Percentiles rank a stretch among this genome's conserved stretches.
These are phyloP conservation scores for Calephelis perditalis DNA, from an alignment of 2,888 invertebrate genomes.

Conservation along the genomic window DNA sequence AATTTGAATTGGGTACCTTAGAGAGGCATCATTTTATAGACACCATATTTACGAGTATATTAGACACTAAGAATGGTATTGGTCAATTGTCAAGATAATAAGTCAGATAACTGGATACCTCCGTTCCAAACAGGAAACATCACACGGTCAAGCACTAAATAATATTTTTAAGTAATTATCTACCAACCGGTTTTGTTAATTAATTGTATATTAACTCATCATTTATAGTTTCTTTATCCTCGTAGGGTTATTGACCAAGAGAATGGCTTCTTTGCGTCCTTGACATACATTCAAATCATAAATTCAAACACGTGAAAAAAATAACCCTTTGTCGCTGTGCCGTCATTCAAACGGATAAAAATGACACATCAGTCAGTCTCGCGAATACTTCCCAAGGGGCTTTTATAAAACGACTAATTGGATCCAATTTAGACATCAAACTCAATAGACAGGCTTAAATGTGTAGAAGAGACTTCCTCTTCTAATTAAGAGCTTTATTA, in stretches of 20 bases:
- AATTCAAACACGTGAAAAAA: conserved; percentile 1
- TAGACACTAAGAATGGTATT: too few relatives aligned
- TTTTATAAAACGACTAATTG: conserved; percentile 43
- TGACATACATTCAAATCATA: background rate
- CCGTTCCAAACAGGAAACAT: too few relatives aligned
- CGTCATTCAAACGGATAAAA: conserved; percentile 8
- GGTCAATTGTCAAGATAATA: too few relatives aligned
- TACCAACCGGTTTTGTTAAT: too few relatives aligned
- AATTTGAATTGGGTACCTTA: too few relatives aligned
- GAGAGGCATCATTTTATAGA: too few relatives aligned
- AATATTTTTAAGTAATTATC: too few relatives aligned
- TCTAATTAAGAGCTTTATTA: conserved; percentile 9
- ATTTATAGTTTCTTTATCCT: too few relatives aligned
- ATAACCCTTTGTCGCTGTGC: background rate
- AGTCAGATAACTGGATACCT: too few relatives aligned
- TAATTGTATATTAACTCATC: too few relatives aligned
- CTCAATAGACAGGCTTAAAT: conserved; percentile 34
- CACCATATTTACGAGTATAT: too few relatives aligned
- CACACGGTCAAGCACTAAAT: too few relatives aligned
- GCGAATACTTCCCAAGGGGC: conserved; percentile 28
- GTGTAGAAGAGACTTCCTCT: conserved; percentile 13
- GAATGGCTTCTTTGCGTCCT: conserved; percentile 2
- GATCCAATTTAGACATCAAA: conserved; percentile 38
- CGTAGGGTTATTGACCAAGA: conserved; percentile 15
- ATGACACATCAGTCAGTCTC: conserved; percentile 13